phyloP scores from a whole-genome alignment of 2,113 vertebrate species.

The Pygoscelis antarcticus region DNA sequence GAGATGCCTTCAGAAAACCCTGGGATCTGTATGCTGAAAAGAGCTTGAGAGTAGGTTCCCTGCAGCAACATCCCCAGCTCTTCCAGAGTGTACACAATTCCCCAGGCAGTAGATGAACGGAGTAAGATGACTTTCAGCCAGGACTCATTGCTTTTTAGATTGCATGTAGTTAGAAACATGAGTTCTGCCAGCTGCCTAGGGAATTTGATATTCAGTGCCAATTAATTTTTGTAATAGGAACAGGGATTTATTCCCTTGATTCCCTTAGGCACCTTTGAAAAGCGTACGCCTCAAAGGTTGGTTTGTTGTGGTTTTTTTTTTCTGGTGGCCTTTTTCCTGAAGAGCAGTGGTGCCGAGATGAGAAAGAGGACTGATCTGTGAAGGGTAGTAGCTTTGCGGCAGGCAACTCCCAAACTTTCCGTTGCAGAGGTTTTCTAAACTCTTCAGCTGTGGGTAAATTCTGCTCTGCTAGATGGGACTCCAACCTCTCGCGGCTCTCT shows the following conservation, averaged over 20 bases:
- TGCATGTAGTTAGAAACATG: neutral
- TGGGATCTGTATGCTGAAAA: neutral
- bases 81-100: neutral
- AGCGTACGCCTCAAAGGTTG: neutral
- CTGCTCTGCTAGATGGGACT: neutral
- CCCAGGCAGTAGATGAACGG: neutral
- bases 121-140: neutral
- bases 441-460: neutral
- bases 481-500: neutral
- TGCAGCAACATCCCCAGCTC: neutral
- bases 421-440: neutral
- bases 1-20: constrained; percentile 4
- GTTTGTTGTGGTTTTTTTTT: neutral
- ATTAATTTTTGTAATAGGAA: constrained; percentile 46
- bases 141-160: neutral
- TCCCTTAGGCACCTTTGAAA: constrained; percentile 14
- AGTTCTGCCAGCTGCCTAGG: neutral
- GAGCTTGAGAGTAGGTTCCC: neutral
- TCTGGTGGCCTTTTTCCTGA: neutral
- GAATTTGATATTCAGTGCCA: constrained; percentile 40
- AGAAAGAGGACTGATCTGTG: neutral
- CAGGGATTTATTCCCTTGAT: neutral
- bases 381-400: neutral
- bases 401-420: neutral
- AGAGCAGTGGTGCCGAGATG: neutral